A percentile compares a stretch with the other conserved stretches of the same genome.
Evolutionary conservation across 2,113 vertebrate genomes (phyloP).

Genomic region (Phalacrocorax aristotelis): DNA sequence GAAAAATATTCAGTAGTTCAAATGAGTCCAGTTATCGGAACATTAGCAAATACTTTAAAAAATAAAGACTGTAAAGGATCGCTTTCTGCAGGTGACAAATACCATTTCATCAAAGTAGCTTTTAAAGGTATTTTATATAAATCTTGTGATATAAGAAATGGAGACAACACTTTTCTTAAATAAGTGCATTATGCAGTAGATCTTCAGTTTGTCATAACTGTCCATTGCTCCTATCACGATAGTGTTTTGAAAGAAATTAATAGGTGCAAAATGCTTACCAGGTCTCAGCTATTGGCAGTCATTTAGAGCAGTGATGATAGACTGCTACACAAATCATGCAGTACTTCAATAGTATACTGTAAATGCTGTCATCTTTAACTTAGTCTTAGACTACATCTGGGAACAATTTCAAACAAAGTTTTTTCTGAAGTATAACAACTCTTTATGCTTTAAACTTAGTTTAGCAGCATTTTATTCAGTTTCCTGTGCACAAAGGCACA

Average conservation of each 20-base stretch:
- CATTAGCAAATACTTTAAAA: neutral
- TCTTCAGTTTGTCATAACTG: neutral
- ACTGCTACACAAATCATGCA: neutral
- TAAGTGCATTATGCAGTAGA: neutral
- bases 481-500: neutral
- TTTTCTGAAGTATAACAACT: neutral
- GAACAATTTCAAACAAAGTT: neutral
- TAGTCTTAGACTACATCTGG: neutral
- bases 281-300: neutral
- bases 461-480: neutral
- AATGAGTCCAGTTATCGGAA: neutral
- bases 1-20: neutral
- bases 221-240: neutral
- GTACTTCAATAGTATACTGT: neutral
- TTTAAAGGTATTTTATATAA: neutral
- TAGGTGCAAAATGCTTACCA: neutral
- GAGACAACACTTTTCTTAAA: neutral
- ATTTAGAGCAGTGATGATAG: neutral
- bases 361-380: neutral
- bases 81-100: neutral
- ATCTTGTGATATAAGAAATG: neutral
- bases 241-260: neutral
- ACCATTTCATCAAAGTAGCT: neutral
- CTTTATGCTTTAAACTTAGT: neutral
- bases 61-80: neutral